phyloP scores from a whole-genome alignment of 2,113 vertebrate species.

The Thryonomys swinderianus region DNA sequence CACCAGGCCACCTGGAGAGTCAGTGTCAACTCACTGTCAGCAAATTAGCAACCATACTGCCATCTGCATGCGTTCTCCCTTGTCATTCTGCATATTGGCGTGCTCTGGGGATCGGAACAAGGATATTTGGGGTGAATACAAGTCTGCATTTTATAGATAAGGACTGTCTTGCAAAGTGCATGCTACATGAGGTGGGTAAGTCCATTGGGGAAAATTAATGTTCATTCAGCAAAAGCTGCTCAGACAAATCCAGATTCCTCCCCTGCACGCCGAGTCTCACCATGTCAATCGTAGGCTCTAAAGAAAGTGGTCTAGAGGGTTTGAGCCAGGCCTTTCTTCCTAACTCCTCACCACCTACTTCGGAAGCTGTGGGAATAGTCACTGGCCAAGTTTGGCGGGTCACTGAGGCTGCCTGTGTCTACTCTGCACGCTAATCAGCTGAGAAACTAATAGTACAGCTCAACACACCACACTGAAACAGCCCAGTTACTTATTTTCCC shows the following conservation, averaged over 20 bases:
- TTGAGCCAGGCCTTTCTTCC: not conserved
- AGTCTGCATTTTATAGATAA: not conserved
- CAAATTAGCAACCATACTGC: not conserved
- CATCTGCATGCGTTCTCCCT: not conserved
- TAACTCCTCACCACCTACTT: not conserved
- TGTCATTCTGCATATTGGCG: not conserved
- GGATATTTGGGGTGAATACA: not conserved
- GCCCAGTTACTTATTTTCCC: not conserved
- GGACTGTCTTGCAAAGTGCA: not conserved
- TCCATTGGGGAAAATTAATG: not conserved
- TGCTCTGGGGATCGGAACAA: accelerated
- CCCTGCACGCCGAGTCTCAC: not conserved
- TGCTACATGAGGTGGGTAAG: not conserved
- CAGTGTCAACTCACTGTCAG: not conserved
- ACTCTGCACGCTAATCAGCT: not conserved
- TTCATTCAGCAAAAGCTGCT: not conserved
- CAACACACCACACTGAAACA: not conserved
- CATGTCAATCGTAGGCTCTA: not conserved
- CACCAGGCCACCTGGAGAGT: too few species aligned
- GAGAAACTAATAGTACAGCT: not conserved
- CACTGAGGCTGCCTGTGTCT: not conserved
- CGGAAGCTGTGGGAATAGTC: not conserved
- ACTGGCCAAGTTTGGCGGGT: not conserved
- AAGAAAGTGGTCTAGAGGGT: not conserved
- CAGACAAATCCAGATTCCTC: not conserved